These are phyloP conservation scores for Tinea trinotella DNA, from an alignment of 2,888 invertebrate genomes.

Conservation along the genomic window DNA sequence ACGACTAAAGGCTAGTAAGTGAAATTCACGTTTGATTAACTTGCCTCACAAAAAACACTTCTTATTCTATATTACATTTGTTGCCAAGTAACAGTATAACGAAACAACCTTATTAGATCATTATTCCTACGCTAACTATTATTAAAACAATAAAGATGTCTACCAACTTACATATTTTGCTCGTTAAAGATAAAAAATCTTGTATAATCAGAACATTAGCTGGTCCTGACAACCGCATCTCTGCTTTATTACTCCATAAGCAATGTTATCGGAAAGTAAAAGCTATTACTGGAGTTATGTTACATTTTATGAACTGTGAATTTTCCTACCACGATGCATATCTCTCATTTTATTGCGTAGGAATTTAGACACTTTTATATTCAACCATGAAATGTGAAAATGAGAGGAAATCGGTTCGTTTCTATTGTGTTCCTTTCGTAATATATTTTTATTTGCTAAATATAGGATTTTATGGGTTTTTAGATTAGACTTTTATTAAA, in stretches of 20 bases:
- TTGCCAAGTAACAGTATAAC: not conserved
- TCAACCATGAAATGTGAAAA: not conserved
- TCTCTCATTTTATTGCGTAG: not conserved
- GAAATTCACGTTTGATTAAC: constrained; percentile 69
- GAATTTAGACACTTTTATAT: constrained; percentile 10
- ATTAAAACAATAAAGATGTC: not conserved
- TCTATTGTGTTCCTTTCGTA: not conserved
- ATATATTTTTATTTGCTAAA: not conserved
- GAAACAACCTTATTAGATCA: not conserved
- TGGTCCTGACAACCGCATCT: constrained; percentile 41
- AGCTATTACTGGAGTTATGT: constrained; percentile 39
- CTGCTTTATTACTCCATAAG: constrained; percentile 44
- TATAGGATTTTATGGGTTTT: too few relatives aligned
- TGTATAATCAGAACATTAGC: constrained; percentile 50
- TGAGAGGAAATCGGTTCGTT: not conserved
- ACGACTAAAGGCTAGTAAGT: constrained; percentile 58
- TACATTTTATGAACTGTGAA: constrained; percentile 47
- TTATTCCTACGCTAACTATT: not conserved
- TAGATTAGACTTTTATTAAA: too few relatives aligned
- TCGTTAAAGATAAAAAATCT: constrained; percentile 18
- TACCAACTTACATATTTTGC: not conserved
- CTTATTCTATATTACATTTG: not conserved
- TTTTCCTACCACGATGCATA: constrained; percentile 22
- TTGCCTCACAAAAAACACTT: constrained; percentile 26
- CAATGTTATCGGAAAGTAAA: constrained; percentile 39